A percentile compares a stretch with the other conserved stretches of the same genome.
Evolutionary conservation across 2,888 invertebrate species (phyloP).

Genomic region (Zaprionus obscuricornis): DNA sequence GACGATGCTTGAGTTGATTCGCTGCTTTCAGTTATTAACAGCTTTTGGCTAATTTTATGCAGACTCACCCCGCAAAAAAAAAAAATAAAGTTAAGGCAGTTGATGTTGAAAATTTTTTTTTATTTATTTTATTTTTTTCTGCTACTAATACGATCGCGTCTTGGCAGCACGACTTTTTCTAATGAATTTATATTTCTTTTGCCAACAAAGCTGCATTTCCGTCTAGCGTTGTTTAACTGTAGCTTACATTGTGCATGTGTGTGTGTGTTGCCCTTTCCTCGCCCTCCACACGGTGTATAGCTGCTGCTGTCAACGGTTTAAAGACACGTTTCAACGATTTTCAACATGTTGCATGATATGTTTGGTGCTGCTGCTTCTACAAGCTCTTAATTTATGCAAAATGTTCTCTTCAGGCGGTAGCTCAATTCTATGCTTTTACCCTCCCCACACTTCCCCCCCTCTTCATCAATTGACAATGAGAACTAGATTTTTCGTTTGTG

Average conservation of each 20-base stretch:
- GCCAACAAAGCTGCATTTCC: no score
- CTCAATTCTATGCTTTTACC: slow-evolving; percentile 43
- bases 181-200: no score
- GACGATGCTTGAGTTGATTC: slow-evolving; percentile 31
- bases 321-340: slow-evolving; percentile 71
- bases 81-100: not conserved
- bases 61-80: no score
- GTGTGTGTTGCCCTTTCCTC: slow-evolving; percentile 1
- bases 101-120: slow-evolving; percentile 22
- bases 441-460: no score
- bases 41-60: slow-evolving; percentile 73
- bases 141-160: no score
- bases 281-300: slow-evolving; percentile 14
- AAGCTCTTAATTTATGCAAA: slow-evolving; percentile 80
- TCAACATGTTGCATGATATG: slow-evolving; percentile 66
- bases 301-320: slow-evolving; percentile 62
- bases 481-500: no score
- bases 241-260: no score
- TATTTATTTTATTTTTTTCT: no score
- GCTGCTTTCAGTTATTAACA: slow-evolving; percentile 65
- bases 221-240: no score
- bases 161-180: no score
- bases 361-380: no score
- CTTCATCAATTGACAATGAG: no score
- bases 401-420: slow-evolving; percentile 60